Evolutionary conservation across 2,797 vertebrate species (phyloP).

Genomic region (Leucoraja ocellata): DNA sequence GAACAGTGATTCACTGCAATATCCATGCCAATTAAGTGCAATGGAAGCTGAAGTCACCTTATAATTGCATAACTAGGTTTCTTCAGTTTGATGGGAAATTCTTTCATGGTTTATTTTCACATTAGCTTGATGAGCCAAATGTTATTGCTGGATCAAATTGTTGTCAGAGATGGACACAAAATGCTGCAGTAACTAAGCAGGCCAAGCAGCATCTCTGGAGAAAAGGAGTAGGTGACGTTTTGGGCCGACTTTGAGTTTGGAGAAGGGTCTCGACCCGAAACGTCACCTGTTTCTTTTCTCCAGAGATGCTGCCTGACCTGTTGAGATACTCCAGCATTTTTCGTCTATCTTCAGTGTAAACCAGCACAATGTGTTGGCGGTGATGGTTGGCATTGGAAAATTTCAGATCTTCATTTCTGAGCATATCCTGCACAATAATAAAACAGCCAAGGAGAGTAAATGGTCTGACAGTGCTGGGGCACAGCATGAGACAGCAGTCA

Average conservation of each 20-base stretch:
- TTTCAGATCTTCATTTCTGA: neutral
- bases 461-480: neutral
- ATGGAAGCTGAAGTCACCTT: neutral
- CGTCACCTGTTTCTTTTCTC: too few relatives aligned
- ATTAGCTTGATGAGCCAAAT: neutral
- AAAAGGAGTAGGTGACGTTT: too few relatives aligned
- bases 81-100: neutral
- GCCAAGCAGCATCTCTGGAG: too few relatives aligned
- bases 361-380: too few relatives aligned
- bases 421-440: neutral
- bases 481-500: neutral
- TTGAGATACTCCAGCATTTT: too few relatives aligned
- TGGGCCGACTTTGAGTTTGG: too few relatives aligned
- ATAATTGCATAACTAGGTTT: neutral
- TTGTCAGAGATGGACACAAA: neutral
- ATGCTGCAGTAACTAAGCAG: too few relatives aligned
- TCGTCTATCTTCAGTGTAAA: too few relatives aligned
- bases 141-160: neutral
- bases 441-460: neutral
- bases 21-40: neutral
- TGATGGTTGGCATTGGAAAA: neutral
- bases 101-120: neutral
- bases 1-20: neutral
- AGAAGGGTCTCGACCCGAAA: too few relatives aligned
- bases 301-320: too few relatives aligned